phyloP scores from a whole-genome alignment of 2,888 invertebrate genomes.

The Pharmacophagus antenor region DNA sequence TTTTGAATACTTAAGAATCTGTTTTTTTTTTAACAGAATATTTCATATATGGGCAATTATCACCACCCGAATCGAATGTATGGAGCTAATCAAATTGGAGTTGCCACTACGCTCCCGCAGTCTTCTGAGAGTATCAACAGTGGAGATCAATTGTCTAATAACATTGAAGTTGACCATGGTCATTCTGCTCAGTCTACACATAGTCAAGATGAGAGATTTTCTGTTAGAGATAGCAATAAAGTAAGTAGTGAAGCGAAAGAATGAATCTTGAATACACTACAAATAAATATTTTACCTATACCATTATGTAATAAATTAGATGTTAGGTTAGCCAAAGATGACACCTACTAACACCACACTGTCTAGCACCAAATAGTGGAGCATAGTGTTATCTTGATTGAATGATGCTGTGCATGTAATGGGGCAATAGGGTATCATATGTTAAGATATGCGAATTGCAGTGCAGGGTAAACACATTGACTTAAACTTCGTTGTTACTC shows the following conservation, averaged over 20 bases:
- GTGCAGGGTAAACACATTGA: no score
- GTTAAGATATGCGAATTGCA: no score
- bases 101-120: constrained; percentile 73
- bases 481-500: no score
- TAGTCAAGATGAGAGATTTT: constrained; percentile 61
- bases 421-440: no score
- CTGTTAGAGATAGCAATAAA: constrained; percentile 45
- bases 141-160: constrained; percentile 47
- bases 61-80: constrained; percentile 64
- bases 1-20: background rate
- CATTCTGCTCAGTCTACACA: constrained; percentile 52
- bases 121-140: constrained; percentile 50
- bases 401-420: no score
- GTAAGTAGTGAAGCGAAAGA: constrained; percentile 37
- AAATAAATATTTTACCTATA: no score
- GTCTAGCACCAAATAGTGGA: no score
- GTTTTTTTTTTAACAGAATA: constrained; percentile 45
- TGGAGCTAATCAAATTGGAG: constrained; percentile 74
- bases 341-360: no score
- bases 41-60: constrained; percentile 56
- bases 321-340: no score
- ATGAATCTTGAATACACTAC: no score
- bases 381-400: no score
- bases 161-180: constrained; percentile 51
- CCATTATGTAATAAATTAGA: no score